Base-by-base conservation (phyloP, 2,113 vertebrate species). In the Excalfactoria chinensis region DNA sequence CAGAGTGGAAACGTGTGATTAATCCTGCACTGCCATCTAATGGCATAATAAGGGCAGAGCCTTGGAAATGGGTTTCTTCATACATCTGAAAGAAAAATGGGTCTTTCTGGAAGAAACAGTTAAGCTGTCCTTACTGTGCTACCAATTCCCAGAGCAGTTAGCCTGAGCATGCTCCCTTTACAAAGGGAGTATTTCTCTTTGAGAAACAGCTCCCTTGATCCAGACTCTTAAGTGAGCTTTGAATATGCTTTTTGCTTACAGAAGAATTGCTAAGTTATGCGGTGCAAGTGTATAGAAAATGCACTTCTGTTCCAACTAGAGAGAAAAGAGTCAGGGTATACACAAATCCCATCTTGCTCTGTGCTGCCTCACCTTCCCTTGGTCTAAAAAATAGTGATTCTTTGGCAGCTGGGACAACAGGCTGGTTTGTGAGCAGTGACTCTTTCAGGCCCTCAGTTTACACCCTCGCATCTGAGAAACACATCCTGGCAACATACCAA, bases 1-100 rank as follows among this genome's bases (percentile, higher is more conserved):
- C 34, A 85, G 59, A 88, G 76, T 53, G 37, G 60, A 56, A 93
- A 62, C 22, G 41, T 3, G 0, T 70, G 22, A 59, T 71, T 95
- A 72, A 94, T 97, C 96, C 76, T 86, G 62, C 75, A 91, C 92
- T 76, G 55, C 96, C 95, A 95, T 68, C 97, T 97, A 89, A 82
- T 90, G 96, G 93, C 73, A 56, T 32, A 59, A 11, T 56, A 56
- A 56, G 40, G 53, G 43, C 56, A 92, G 26, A 88, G 75, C 46
- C 8, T 7, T 70, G 81, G 26, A 84, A 94, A 67, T 51, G n/a
- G 49, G 10, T 84, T 90, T 82, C 64, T 88, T 86, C 13, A 4
- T 66, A 35, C 11, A 28, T 70, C n/a, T 72, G 23, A 25, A 67
- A 73, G 9, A 55, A 76, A 86, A 86, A 59, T 4, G 3, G 32